These are phyloP conservation scores for Eupeodes luniger DNA, from an alignment of 2,888 invertebrate species.

Conservation along the genomic window DNA sequence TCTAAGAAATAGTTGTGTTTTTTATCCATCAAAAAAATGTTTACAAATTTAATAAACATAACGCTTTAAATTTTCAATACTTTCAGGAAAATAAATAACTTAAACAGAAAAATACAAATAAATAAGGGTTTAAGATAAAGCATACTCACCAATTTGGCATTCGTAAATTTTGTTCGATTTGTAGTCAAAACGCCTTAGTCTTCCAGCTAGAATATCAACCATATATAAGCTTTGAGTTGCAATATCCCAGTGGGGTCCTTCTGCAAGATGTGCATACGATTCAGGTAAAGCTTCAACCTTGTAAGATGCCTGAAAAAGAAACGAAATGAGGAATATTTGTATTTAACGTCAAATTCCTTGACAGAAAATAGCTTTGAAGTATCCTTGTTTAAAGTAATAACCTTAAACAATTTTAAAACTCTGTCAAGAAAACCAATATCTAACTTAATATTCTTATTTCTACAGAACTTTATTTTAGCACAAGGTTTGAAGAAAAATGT, in stretches of 20 bases:
- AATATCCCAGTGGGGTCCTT: slow-evolving; percentile 90
- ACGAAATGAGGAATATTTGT: not conserved
- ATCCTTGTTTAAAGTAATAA: no score
- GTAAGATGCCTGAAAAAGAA: slow-evolving; percentile 78
- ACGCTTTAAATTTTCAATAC: no score
- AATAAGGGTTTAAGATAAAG: not conserved
- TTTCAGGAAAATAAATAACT: not conserved
- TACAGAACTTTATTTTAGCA: no score
- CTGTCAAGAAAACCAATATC: no score
- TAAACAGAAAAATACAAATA: not conserved
- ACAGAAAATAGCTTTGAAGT: no score
- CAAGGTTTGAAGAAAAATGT: no score
- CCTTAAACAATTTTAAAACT: no score
- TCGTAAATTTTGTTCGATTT: slow-evolving; percentile 81
- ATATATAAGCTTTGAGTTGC: slow-evolving; percentile 87
- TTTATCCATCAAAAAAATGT: no score
- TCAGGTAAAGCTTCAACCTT: slow-evolving; percentile 82
- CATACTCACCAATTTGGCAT: slow-evolving; percentile 23
- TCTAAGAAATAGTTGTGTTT: slow-evolving; percentile 81
- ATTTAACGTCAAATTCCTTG: no score
- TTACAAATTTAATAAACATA: no score
- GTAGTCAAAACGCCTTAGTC: slow-evolving; percentile 76
- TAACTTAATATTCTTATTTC: no score
- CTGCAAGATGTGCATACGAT: slow-evolving; percentile 84
- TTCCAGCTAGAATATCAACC: slow-evolving; percentile 85